Conservation (phyloP, 2,797 vertebrate genomes). For the Rhynchotus rufescens region DNA sequence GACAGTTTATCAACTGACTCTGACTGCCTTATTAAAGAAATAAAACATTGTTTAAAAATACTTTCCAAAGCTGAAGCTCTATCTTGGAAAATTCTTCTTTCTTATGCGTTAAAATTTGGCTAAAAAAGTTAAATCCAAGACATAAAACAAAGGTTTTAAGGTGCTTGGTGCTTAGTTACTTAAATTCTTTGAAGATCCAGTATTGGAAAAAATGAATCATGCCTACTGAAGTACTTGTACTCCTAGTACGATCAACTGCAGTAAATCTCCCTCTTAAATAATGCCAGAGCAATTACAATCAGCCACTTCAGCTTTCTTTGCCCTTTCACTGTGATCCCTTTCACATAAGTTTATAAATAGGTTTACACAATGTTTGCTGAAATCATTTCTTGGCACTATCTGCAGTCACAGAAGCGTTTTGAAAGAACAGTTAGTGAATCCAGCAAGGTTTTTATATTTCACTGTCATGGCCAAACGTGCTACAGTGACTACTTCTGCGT, state of each 20-base stretch:
- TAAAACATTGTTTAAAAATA: neutral
- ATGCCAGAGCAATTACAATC: neutral
- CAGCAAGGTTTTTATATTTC: neutral
- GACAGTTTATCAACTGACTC: neutral
- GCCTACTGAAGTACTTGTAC: neutral
- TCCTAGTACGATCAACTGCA: neutral
- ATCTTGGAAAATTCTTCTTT: neutral
- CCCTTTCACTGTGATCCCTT: neutral
- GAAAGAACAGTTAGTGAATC: neutral
- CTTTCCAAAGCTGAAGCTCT: neutral
- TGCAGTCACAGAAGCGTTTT: neutral
- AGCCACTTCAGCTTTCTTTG: neutral
- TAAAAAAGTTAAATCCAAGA: neutral
- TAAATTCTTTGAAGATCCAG: neutral
- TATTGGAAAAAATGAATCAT: neutral
- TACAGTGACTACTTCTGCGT: neutral
- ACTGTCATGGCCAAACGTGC: neutral
- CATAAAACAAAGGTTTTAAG: neutral
- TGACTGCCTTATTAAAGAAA: neutral
- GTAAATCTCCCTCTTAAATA: neutral
- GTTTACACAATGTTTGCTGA: neutral
- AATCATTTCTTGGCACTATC: neutral
- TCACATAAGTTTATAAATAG: neutral
- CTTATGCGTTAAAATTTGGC: neutral
- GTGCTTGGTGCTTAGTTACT: neutral